Evolutionary conservation across 2,797 vertebrate species (phyloP).

Genomic region (Botia almorhae): DNA sequence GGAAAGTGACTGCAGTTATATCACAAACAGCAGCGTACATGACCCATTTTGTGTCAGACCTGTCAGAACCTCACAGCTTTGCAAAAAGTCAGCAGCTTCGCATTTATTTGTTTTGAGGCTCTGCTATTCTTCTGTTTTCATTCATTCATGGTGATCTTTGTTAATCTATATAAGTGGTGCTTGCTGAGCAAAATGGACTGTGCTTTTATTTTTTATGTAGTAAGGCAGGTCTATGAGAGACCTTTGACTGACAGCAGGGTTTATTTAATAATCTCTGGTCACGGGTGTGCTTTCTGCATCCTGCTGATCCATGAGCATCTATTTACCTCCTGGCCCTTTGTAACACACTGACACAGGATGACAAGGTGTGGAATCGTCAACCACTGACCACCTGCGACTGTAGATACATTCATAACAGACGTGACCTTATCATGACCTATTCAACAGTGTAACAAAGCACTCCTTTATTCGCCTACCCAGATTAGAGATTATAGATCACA

Average conservation of each 20-base stretch:
- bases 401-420: not conserved
- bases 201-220: not conserved
- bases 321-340: not conserved
- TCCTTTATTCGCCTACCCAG: not conserved
- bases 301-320: not conserved
- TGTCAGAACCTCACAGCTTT: slow-evolving; percentile 14
- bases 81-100: slow-evolving; percentile 2
- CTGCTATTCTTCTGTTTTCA: slow-evolving; percentile 9
- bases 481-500: not conserved
- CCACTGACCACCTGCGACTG: not conserved
- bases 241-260: not conserved
- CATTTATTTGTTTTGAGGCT: not conserved
- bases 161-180: slow-evolving; percentile 8
- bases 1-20: slow-evolving; percentile 36
- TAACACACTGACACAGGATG: not conserved
- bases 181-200: not conserved
- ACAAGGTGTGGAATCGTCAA: not conserved
- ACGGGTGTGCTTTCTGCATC: not conserved
- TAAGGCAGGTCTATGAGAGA: slow-evolving; percentile 7
- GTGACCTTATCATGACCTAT: slow-evolving; percentile 3
- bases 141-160: slow-evolving; percentile 22
- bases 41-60: slow-evolving; percentile 10
- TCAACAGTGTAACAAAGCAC: not conserved
- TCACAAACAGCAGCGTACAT: slow-evolving; percentile 13
- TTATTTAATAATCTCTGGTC: not conserved